phyloP scores from a whole-genome alignment of 2,113 vertebrate genomes.

The Corvus moneduloides region DNA sequence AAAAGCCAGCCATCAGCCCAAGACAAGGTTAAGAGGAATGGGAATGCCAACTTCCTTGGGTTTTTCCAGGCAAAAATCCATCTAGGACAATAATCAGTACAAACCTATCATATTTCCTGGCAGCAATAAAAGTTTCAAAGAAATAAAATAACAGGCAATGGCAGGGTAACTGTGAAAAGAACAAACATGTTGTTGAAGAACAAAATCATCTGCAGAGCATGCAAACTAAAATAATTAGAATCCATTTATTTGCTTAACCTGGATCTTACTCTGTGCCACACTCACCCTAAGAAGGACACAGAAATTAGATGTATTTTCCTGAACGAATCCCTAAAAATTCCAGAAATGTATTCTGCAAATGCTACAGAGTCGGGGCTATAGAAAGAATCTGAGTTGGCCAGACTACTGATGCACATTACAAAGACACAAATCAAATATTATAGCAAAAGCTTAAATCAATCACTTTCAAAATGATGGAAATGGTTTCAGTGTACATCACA shows the following conservation, averaged over 20 bases:
- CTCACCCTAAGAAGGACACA: neutral
- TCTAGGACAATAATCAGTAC: neutral
- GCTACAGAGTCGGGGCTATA: neutral
- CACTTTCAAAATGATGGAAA: neutral
- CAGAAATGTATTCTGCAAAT: neutral
- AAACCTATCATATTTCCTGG: neutral
- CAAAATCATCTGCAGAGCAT: neutral
- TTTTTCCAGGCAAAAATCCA: neutral
- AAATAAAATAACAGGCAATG: neutral
- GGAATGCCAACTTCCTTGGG: neutral
- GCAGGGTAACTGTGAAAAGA: neutral
- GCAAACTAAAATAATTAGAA: neutral
- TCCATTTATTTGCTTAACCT: neutral
- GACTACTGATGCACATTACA: neutral
- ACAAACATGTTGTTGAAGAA: neutral
- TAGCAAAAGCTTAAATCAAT: neutral
- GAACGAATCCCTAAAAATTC: neutral
- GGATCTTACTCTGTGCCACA: neutral
- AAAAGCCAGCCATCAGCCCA: neutral
- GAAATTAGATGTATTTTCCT: neutral
- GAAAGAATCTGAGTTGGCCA: neutral
- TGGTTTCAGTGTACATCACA: neutral
- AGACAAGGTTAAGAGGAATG: neutral
- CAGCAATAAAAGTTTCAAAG: neutral
- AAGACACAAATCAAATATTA: neutral